Conservation (phyloP, 53 echinoderm and acorn worm genomes). For the Antedon mediterranea region DNA sequence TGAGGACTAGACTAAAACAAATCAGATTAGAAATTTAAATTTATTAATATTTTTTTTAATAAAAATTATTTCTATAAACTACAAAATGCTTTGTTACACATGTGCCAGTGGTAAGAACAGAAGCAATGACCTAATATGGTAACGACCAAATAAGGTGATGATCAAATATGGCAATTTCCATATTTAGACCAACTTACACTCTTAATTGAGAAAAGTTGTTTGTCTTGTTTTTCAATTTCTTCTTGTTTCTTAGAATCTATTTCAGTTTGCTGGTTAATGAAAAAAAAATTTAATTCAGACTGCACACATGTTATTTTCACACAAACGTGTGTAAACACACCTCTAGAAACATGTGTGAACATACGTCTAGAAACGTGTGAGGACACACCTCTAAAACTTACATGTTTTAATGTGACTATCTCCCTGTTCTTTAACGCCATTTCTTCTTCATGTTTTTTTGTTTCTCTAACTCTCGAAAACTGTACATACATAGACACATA, state of each 20-base stretch:
- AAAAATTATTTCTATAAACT: too few relatives aligned
- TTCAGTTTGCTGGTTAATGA: neutral
- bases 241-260: neutral
- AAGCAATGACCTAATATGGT: neutral
- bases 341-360: too few relatives aligned
- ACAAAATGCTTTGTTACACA: neutral
- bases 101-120: neutral
- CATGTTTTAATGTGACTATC: constrained; percentile 69
- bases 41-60: too few relatives aligned
- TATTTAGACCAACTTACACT: neutral
- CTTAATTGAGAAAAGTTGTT: neutral
- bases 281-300: neutral
- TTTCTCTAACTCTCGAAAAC: constrained; percentile 88
- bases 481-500: neutral
- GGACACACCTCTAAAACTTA: constrained; percentile 32
- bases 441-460: constrained; percentile 92
- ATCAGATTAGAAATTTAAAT: too few relatives aligned
- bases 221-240: neutral
- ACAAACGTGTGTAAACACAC: too few relatives aligned
- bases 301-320: neutral
- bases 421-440: constrained; percentile 67
- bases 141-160: neutral
- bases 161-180: neutral
- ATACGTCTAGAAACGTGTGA: too few relatives aligned
- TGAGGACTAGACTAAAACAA: too few relatives aligned